A percentile compares a stretch with the other conserved stretches of the same genome.
Evolutionary conservation across 1,140 invertebrate species (phyloP).

Genomic region (Archegozetes longisetosus): DNA sequence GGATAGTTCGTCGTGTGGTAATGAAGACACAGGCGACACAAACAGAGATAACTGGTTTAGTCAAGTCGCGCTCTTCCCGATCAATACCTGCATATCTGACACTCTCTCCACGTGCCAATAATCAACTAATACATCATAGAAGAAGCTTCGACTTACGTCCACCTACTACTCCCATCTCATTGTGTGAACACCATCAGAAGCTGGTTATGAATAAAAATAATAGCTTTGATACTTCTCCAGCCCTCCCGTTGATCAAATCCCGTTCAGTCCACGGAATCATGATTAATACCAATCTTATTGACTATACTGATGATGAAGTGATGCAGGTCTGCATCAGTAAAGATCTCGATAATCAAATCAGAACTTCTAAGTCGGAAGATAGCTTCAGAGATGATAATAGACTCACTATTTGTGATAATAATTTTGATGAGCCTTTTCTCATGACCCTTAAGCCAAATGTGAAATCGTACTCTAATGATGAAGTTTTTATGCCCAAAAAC

Average conservation of each 20-base stretch:
- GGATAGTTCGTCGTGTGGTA: constrained; percentile 23
- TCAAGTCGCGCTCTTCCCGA: not conserved
- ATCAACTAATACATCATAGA: constrained; percentile 1
- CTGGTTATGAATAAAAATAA: not conserved
- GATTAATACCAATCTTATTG: not conserved
- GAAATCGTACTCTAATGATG: not conserved
- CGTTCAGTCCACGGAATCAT: constrained; percentile 2
- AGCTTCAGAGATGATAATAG: not conserved
- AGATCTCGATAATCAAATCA: not conserved
- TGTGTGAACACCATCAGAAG: not conserved
- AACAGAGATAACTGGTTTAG: constrained; percentile 40
- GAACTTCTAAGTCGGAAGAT: not conserved
- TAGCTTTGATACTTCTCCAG: not conserved
- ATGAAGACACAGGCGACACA: constrained; percentile 87
- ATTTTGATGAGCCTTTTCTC: not conserved
- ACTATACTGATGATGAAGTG: not conserved
- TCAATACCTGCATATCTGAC: constrained; percentile 10
- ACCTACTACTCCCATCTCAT: not conserved
- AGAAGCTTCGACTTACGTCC: not conserved
- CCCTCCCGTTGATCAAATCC: not conserved
- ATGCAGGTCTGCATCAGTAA: not conserved
- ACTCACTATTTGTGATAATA: not conserved
- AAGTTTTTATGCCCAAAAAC: not conserved
- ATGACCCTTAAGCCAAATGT: not conserved
- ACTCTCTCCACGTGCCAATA: constrained; percentile 6